Evolutionary conservation across 2,113 vertebrate species (phyloP), one percentile per base, ranked within the genome.

Genomic region (Oplegnathus fasciatus): DNA sequence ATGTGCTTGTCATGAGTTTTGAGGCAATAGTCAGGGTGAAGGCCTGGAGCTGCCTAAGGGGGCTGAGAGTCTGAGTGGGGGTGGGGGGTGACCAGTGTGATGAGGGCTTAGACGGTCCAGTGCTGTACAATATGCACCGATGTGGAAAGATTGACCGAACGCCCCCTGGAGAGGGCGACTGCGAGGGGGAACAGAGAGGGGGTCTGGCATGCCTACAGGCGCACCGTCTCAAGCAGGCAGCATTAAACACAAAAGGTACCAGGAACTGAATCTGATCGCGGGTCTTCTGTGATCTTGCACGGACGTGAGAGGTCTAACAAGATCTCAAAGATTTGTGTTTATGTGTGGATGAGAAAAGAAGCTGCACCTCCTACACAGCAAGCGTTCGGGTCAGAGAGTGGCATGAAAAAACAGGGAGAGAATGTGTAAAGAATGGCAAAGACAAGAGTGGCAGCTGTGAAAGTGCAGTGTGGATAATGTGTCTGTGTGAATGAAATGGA

Each of bases 1-100:
- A 95, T 93, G 94, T 95, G 95, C 91, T 85, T 83, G 82, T 95
- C 95, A 95, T 93, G 95, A 88, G 94, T 87, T 92, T 86, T 70
- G 84, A 85, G 88, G 87, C 74, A 82, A 69, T 10, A 65, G 79
- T 75, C 52, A 55, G 81, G 83, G 86, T 85, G 77, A 89, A 78
- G 70, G 84, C 80, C 72, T 67, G 64, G 67, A 83, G 92, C 75
- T 58, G 80, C 78, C 87, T 72, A 6, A 18, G 81, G 84, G 81
- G 84, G 54, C 44, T 74, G 66, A 75, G 73, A 78, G 81, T 44
- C 57, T 64, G 75, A 22, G 24, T 62, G 60, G 15, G 28, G 3
- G 34, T 37, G 34, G 37, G 32, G 80, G 30, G 80, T 13, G 65
- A 78, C 70, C 60, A 78, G 40, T 67, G 81, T 66, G 84, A 82